Conservation (phyloP, 1,140 invertebrate genomes). For the Microplitis demolitor region DNA sequence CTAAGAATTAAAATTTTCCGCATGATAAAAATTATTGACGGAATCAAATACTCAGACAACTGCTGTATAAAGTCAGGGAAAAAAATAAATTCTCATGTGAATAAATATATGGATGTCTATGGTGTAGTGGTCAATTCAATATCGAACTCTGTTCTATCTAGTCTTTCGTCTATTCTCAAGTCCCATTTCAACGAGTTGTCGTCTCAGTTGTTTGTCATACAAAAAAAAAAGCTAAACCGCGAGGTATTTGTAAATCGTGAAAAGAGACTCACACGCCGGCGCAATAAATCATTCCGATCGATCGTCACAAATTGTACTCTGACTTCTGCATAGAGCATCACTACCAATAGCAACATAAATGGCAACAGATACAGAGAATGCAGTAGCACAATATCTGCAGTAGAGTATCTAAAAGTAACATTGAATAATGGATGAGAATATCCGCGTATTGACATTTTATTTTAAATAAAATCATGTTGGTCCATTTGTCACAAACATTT, state of each 20-base stretch:
- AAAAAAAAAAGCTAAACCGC: too few relatives aligned
- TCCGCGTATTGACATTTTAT: not conserved
- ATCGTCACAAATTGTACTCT: not conserved
- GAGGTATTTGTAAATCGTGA: not conserved
- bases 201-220: too few relatives aligned
- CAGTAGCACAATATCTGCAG: not conserved
- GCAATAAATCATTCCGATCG: conserved; percentile 17
- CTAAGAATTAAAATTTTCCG: too few relatives aligned
- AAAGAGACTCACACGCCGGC: not conserved
- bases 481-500: not conserved
- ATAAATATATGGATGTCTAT: too few relatives aligned
- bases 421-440: conserved; percentile 1
- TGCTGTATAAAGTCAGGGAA: too few relatives aligned
- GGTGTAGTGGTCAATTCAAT: too few relatives aligned
- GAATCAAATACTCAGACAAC: too few relatives aligned
- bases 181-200: too few relatives aligned
- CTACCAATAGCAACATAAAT: not conserved
- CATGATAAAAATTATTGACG: too few relatives aligned
- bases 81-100: too few relatives aligned
- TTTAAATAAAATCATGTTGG: not conserved
- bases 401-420: not conserved
- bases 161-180: too few relatives aligned
- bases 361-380: not conserved
- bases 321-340: not conserved
- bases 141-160: too few relatives aligned